Percentiles rank a stretch among this genome's conserved stretches.
Evolutionary conservation across 2,888 invertebrate species (phyloP).

Genomic region (Drepana falcataria): DNA sequence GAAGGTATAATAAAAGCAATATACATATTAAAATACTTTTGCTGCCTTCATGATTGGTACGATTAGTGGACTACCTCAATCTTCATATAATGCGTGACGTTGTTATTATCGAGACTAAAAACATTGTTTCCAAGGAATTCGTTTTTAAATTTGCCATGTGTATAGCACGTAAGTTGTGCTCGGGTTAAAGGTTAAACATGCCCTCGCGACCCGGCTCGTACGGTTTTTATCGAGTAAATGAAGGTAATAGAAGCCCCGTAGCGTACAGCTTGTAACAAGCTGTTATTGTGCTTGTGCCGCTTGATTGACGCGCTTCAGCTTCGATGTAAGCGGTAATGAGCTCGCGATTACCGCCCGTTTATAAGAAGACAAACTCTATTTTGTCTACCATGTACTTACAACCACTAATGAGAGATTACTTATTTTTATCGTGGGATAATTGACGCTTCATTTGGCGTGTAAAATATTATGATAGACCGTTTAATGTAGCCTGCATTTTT

Average conservation of each 20-base stretch:
- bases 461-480: neutral
- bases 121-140: neutral
- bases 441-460: neutral
- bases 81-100: too few relatives aligned
- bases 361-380: constrained; percentile 41
- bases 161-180: constrained; percentile 6
- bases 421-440: constrained; percentile 20
- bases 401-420: constrained; percentile 40
- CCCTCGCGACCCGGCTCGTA: constrained; percentile 40
- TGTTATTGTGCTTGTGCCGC: constrained; percentile 59
- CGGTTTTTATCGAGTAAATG: constrained; percentile 59
- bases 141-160: neutral
- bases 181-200: constrained; percentile 58
- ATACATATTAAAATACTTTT: too few relatives aligned
- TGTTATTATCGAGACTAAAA: neutral
- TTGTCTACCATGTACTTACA: constrained; percentile 32
- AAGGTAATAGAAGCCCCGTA: constrained; percentile 59
- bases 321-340: constrained; percentile 57
- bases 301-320: constrained; percentile 66
- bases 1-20: too few relatives aligned
- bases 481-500: too few relatives aligned
- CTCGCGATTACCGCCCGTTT: constrained; percentile 51
- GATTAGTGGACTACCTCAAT: too few relatives aligned
- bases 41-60: too few relatives aligned
- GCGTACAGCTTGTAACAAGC: constrained; percentile 55